These are phyloP conservation scores for Bombus consobrinus DNA, from an alignment of 1,140 invertebrate species.

Conservation along the genomic window DNA sequence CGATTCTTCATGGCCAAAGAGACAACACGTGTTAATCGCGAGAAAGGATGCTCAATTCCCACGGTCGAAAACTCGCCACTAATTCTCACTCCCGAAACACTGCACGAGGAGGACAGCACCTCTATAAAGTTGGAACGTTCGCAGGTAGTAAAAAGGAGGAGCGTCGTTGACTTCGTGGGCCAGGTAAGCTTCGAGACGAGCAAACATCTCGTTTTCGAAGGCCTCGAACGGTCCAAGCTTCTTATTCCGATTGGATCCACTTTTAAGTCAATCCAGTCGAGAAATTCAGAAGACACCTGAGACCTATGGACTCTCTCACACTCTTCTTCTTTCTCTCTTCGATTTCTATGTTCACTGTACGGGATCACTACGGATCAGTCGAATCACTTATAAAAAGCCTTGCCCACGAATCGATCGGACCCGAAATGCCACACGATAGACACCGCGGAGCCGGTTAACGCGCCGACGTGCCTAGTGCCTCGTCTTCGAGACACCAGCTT, in stretches of 20 bases:
- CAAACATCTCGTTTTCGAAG: slow-evolving; percentile 15
- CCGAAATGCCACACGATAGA: neutral
- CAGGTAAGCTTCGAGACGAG: neutral
- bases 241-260: neutral
- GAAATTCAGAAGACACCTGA: neutral
- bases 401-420: neutral
- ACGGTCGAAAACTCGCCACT: slow-evolving; percentile 47
- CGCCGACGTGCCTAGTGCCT: no score
- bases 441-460: neutral
- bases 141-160: slow-evolving; percentile 26
- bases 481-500: neutral
- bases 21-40: slow-evolving; percentile 54
- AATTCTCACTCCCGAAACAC: slow-evolving; percentile 59
- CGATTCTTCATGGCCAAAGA: neutral
- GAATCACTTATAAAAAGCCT: neutral
- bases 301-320: neutral
- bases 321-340: neutral
- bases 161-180: slow-evolving; percentile 14
- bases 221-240: neutral
- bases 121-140: slow-evolving; percentile 12
- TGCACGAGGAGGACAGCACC: slow-evolving; percentile 13
- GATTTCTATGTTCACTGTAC: neutral
- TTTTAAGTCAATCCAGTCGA: neutral
- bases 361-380: neutral
- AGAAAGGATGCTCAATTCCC: slow-evolving; percentile 19